These are phyloP conservation scores for Neopipo cinnamomea DNA, from an alignment of 2,113 vertebrate genomes.

Conservation along the genomic window DNA sequence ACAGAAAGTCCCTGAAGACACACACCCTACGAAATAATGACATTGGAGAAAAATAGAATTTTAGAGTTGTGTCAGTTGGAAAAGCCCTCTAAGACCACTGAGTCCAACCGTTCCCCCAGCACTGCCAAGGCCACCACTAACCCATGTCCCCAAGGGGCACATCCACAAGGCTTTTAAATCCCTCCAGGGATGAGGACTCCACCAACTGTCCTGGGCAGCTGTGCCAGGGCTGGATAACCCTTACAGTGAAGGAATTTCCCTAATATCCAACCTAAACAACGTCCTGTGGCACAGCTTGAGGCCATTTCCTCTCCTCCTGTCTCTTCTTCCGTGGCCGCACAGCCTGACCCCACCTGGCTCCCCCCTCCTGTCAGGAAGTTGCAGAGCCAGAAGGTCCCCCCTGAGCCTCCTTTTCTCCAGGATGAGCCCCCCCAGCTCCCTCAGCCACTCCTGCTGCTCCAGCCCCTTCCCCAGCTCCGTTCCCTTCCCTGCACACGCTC, in stretches of 20 bases:
- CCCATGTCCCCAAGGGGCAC: accelerated
- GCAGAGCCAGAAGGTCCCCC: neutral
- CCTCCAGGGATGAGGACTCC: neutral
- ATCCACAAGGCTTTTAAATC: accelerated
- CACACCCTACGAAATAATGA: accelerated
- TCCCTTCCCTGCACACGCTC: neutral
- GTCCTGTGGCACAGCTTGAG: accelerated
- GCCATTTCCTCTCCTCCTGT: accelerated
- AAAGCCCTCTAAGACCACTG: accelerated
- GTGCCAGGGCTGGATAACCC: accelerated
- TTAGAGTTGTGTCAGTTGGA: neutral
- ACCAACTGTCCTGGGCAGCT: neutral
- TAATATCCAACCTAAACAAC: neutral
- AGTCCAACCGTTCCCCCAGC: accelerated
- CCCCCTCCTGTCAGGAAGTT: neutral
- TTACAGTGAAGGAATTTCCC: neutral
- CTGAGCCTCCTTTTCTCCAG: neutral
- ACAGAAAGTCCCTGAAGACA: neutral
- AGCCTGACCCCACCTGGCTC: accelerated
- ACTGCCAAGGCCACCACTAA: neutral
- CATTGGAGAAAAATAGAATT: neutral
- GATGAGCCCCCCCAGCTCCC: neutral
- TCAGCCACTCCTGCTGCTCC: neutral
- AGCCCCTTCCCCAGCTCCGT: neutral
- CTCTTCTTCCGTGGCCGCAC: neutral